Conservation (phyloP, 1,140 invertebrate species). For the Carposina sasakii region DNA sequence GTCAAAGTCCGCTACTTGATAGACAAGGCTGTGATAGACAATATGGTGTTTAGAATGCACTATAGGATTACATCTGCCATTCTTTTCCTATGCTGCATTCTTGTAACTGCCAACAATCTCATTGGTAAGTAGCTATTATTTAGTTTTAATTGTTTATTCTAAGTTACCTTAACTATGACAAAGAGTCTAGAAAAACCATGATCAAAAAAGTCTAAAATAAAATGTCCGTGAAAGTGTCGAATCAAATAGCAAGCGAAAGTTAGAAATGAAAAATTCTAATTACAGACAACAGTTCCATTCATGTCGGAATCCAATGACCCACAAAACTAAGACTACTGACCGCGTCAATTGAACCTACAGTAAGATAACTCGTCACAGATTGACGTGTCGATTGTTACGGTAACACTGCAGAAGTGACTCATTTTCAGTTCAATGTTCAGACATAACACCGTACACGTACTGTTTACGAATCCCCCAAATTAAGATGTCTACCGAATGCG, state of each 20-base stretch:
- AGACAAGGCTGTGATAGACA: constrained; percentile 91
- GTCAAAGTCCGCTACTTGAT: constrained; percentile 89
- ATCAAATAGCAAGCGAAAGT: constrained; percentile 19
- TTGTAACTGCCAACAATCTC: constrained; percentile 90
- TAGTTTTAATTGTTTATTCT: neutral
- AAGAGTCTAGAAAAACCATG: no score
- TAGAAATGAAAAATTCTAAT: constrained; percentile 19
- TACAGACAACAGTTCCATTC: constrained; percentile 9
- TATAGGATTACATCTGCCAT: constrained; percentile 92
- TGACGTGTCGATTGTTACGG: constrained; percentile 39
- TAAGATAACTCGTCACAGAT: constrained; percentile 26
- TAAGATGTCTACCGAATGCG: constrained; percentile 51
- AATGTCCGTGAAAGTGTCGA: neutral
- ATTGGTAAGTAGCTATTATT: constrained; percentile 78
- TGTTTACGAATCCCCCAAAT: constrained; percentile 62
- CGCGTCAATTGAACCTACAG: constrained; percentile 26
- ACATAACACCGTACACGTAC: constrained; percentile 39
- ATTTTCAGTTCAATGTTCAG: constrained; percentile 59
- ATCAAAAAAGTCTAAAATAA: neutral
- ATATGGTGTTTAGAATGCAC: constrained; percentile 91
- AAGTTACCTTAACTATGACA: neutral
- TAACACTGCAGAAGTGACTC: constrained; percentile 52
- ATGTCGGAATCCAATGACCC: constrained; percentile 15
- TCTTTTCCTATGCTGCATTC: constrained; percentile 88
- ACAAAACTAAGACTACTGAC: constrained; percentile 35